Evolutionary conservation across 2,113 vertebrate genomes (phyloP).

Genomic region (Chionis minor): DNA sequence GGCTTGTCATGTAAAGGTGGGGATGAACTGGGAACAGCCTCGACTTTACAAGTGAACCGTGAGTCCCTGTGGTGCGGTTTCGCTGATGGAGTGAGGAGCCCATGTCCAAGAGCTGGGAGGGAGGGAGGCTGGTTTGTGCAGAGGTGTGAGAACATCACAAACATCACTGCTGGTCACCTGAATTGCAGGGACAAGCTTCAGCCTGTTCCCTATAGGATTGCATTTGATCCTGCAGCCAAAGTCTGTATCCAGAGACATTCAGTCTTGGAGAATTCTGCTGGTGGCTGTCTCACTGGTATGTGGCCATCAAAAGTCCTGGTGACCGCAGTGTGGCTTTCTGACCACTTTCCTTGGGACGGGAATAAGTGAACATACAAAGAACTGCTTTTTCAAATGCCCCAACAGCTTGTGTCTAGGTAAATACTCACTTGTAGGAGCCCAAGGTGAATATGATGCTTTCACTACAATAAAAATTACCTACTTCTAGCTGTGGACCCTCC

Average conservation of each 20-base stretch:
- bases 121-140: not conserved
- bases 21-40: not conserved
- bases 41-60: fast-evolving
- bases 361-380: not conserved
- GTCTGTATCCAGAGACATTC: not conserved
- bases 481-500: not conserved
- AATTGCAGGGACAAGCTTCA: not conserved
- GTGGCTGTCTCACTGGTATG: fast-evolving
- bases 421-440: not conserved
- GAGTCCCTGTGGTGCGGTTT: not conserved
- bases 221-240: not conserved
- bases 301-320: not conserved
- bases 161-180: not conserved
- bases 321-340: not conserved
- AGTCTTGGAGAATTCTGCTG: not conserved
- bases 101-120: fast-evolving
- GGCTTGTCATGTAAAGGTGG: not conserved
- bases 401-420: not conserved
- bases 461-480: not conserved
- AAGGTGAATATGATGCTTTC: not conserved
- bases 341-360: not conserved
- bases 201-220: not conserved
- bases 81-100: not conserved
- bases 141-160: not conserved
- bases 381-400: not conserved